Evolutionary conservation across 2,113 vertebrate species (phyloP).

Genomic region (Craseonycteris thonglongyai): DNA sequence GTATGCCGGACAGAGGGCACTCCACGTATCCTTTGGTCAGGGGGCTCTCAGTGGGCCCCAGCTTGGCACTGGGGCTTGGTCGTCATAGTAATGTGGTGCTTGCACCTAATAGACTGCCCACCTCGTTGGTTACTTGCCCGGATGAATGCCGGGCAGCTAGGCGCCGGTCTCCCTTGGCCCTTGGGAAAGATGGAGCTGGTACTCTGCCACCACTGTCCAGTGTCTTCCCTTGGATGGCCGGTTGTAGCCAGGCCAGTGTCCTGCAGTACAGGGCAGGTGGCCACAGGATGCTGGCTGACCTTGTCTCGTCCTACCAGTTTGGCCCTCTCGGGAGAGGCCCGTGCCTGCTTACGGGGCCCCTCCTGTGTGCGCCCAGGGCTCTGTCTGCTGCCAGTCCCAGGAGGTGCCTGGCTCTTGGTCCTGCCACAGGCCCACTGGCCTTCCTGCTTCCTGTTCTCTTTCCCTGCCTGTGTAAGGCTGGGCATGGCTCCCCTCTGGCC

Average conservation of each 20-base stretch:
- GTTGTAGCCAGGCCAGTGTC: not conserved
- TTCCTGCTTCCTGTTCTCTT: rapidly evolving
- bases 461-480: not conserved
- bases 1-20: conserved; percentile 96
- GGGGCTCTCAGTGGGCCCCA: rapidly evolving
- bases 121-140: too few relatives aligned
- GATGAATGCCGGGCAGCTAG: not conserved
- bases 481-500: too few relatives aligned
- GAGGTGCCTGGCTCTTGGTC: too few relatives aligned
- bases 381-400: too few relatives aligned
- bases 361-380: too few relatives aligned
- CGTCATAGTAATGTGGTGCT: too few relatives aligned
- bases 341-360: too few relatives aligned
- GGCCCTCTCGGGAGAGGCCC: too few relatives aligned
- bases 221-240: rapidly evolving
- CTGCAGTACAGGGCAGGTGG: too few relatives aligned
- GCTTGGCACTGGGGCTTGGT: not conserved
- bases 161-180: not conserved
- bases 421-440: not conserved
- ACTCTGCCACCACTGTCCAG: too few relatives aligned
- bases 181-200: rapidly evolving
- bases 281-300: not conserved
- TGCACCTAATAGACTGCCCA: too few relatives aligned
- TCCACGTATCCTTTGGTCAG: conserved; percentile 90
- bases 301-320: too few relatives aligned